phyloP scores from a whole-genome alignment of 2,888 invertebrate genomes.

The Diaperis boleti region DNA sequence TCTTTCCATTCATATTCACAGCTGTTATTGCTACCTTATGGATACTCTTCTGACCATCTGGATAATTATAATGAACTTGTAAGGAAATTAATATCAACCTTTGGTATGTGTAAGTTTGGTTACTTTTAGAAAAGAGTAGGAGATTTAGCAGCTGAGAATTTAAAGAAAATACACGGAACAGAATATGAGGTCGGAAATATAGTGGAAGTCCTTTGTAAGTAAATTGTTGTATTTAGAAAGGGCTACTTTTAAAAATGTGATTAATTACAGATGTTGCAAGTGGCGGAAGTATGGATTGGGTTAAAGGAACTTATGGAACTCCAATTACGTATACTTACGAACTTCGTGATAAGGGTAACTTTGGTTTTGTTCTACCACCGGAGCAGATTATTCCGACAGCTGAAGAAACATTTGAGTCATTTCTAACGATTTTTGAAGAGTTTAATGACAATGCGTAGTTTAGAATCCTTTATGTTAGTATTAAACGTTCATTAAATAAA shows the following conservation, averaged over 20 bases:
- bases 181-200: conserved; percentile 65
- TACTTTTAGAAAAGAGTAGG: conserved; percentile 51
- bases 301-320: conserved; percentile 74
- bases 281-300: conserved; percentile 82
- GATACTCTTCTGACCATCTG: conserved; percentile 55
- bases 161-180: conserved; percentile 64
- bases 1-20: conserved; percentile 83
- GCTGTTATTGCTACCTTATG: conserved; percentile 77
- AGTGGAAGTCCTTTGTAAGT: conserved; percentile 65
- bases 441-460: conserved; percentile 4
- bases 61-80: conserved; percentile 22
- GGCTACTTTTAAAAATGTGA: conserved; percentile 51
- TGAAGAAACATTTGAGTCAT: conserved; percentile 70
- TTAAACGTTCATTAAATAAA: too few relatives aligned
- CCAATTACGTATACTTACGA: conserved; percentile 79
- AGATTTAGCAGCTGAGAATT: conserved; percentile 52
- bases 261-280: conserved; percentile 72
- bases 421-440: conserved; percentile 52
- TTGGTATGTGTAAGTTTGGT: too few relatives aligned
- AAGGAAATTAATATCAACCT: too few relatives aligned
- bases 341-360: conserved; percentile 75
- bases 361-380: conserved; percentile 78
- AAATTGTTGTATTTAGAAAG: background rate
- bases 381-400: conserved; percentile 74
- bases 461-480: too few relatives aligned